Evolutionary conservation across 2,888 invertebrate species (phyloP), one percentile per base, ranked within the genome.

Genomic region (Eilema caniola): DNA sequence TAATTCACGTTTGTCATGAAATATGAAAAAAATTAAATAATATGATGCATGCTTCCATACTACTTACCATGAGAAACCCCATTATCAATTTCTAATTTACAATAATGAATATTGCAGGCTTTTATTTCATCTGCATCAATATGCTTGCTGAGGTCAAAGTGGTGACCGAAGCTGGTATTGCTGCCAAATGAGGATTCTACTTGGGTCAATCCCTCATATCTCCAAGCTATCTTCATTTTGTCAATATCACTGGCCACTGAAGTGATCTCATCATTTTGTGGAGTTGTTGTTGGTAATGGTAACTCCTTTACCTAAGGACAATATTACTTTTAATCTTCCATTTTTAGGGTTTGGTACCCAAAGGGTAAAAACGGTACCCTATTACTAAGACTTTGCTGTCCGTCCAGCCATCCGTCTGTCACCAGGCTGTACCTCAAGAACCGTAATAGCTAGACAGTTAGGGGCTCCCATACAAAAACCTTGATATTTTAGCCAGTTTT

Each of bases 171-270:
- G 79, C 90, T 93, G 61, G 91, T 90, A 77, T 87, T 92, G 75
- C 83, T 92, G 80, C 93, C 96, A 92, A 91, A 95, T 80, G 89
- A 96, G 82, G 84, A 93, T 77, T 97, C 96, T 0, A 97, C 95
- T 71, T 96, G 95, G 41, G 96, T 96, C 79, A 98, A 95, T 75
- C 98, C 97, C 87, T 98, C 97, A 90, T 99, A 99, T 72, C 98
- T 95, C 98, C 98, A 99, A 0, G 99, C 99, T 88, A 99, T 99
- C 88, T 97, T 97, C 96, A 99, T 97, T 81, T 97, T 96, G 78
- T 96, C 96, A 56, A 92, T 86, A 72, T 84, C 86, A 41, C 80
- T 80, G 31, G 82, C 71, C 25, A 82, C 84, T 62, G 88, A 79
- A 47, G 84, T 90, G 64, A 83, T 78, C 74, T 95, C 95, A 81